Percentiles rank a stretch among this genome's conserved stretches.
Evolutionary conservation across 2,113 vertebrate genomes (phyloP).

Genomic region (Aptenodytes patagonicus): DNA sequence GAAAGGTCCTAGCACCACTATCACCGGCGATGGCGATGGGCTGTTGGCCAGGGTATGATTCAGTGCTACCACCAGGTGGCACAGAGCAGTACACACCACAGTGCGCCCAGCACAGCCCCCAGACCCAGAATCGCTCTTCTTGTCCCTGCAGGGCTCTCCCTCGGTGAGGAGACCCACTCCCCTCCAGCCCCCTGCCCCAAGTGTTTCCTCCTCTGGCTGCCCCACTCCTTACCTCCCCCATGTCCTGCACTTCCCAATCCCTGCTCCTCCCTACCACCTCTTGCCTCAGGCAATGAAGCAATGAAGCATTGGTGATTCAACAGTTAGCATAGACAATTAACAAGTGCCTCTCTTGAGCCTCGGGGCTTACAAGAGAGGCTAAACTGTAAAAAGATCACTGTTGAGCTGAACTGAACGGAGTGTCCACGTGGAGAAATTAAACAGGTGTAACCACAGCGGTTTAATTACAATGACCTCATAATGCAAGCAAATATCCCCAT

Average conservation of each 20-base stretch:
- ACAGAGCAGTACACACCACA: not conserved
- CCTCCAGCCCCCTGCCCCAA: not conserved
- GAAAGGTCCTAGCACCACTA: not conserved
- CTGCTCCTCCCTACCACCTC: not conserved
- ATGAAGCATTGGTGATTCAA: not conserved
- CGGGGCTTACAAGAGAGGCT: not conserved
- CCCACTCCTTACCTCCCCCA: not conserved
- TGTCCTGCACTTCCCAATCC: not conserved
- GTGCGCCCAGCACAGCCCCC: not conserved
- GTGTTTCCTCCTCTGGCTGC: not conserved
- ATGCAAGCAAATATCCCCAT: fast-evolving
- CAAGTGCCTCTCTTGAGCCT: not conserved
- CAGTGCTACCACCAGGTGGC: not conserved
- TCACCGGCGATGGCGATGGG: fast-evolving
- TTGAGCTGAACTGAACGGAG: not conserved
- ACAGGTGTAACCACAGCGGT: not conserved
- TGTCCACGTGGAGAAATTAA: not conserved
- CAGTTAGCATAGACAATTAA: not conserved
- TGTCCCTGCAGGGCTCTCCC: not conserved
- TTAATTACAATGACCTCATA: not conserved
- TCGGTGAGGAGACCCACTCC: not conserved
- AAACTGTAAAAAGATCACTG: not conserved
- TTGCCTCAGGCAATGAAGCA: not conserved
- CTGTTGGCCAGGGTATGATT: not conserved
- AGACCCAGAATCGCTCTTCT: not conserved